These are phyloP conservation scores for Acleris cristana DNA, from an alignment of 2,888 invertebrate genomes.

Conservation along the genomic window DNA sequence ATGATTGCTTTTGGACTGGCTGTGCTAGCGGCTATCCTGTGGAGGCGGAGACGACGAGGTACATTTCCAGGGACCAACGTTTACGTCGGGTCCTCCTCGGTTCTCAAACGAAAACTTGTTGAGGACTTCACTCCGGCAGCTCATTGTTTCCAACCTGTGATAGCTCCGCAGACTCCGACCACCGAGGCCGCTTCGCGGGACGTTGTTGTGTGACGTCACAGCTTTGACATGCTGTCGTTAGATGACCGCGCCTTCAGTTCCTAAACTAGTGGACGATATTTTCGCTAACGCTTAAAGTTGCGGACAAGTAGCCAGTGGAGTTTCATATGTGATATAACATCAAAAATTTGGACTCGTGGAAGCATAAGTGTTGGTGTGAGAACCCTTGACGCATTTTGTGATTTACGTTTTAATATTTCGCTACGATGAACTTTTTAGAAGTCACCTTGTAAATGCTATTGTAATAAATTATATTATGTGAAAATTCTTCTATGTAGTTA, in stretches of 20 bases:
- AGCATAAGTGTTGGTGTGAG: constrained; percentile 47
- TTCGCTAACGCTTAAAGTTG: constrained; percentile 52
- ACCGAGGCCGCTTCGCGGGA: constrained; percentile 75
- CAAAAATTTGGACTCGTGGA: constrained; percentile 49
- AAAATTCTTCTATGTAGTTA: constrained; percentile 64
- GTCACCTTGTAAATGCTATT: constrained; percentile 66
- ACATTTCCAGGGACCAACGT: constrained; percentile 84
- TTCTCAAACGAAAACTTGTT: constrained; percentile 85
- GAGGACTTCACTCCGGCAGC: constrained; percentile 82
- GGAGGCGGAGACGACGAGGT: constrained; percentile 83
- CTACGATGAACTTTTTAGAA: constrained; percentile 62
- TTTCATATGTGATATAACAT: constrained; percentile 52
- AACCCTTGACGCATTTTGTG: constrained; percentile 54
- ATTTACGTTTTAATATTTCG: constrained; percentile 48
- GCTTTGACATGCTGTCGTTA: constrained; percentile 82
- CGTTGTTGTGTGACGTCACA: constrained; percentile 87
- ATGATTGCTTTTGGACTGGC: constrained; percentile 78
- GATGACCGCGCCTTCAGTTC: constrained; percentile 83
- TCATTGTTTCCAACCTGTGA: constrained; percentile 84
- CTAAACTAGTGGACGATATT: constrained; percentile 72
- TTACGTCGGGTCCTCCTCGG: constrained; percentile 84
- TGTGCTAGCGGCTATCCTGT: constrained; percentile 79
- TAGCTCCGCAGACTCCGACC: constrained; percentile 77
- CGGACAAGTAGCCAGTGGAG: constrained; percentile 47
- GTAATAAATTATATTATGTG: constrained; percentile 64